Evolutionary conservation across 2,113 vertebrate species (phyloP).

Genomic region (Misgurnus anguillicaudatus): DNA sequence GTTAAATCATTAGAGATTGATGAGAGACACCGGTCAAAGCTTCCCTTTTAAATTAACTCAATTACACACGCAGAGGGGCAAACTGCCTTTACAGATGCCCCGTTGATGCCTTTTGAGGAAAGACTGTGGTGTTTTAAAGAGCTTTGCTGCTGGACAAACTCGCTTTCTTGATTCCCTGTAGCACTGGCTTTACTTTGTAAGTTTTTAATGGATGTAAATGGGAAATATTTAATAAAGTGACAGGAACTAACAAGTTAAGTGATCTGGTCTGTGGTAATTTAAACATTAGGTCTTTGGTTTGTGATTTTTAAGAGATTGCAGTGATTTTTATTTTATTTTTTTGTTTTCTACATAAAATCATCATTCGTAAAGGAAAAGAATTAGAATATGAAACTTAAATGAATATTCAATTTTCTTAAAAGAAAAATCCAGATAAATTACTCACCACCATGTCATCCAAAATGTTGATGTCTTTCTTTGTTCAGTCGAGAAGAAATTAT

Average conservation of each 20-base stretch:
- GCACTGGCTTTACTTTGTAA: background rate
- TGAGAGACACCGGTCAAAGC: background rate
- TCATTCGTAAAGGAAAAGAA: no score
- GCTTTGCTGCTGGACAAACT: background rate
- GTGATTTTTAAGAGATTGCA: no score
- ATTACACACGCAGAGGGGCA: background rate
- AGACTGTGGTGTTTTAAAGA: slow-evolving; percentile 13
- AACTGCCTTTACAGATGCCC: background rate
- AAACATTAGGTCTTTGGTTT: no score
- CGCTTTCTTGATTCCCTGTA: background rate
- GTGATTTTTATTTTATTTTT: no score
- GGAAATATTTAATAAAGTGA: background rate
- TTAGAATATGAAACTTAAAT: no score
- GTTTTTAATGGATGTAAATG: background rate
- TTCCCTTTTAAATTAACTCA: background rate
- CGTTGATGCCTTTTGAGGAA: slow-evolving; percentile 25
- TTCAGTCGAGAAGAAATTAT: no score
- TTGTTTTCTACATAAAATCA: no score
- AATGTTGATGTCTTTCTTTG: no score
- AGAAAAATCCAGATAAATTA: no score
- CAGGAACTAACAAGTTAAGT: background rate
- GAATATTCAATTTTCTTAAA: no score
- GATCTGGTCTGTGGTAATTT: background rate
- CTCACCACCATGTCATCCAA: no score
- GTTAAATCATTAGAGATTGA: slow-evolving; percentile 15